Percentiles rank a stretch among this genome's conserved stretches.
Conservation (phyloP, 92 coral and sea anemone genomes). For the Metridium senile region DNA sequence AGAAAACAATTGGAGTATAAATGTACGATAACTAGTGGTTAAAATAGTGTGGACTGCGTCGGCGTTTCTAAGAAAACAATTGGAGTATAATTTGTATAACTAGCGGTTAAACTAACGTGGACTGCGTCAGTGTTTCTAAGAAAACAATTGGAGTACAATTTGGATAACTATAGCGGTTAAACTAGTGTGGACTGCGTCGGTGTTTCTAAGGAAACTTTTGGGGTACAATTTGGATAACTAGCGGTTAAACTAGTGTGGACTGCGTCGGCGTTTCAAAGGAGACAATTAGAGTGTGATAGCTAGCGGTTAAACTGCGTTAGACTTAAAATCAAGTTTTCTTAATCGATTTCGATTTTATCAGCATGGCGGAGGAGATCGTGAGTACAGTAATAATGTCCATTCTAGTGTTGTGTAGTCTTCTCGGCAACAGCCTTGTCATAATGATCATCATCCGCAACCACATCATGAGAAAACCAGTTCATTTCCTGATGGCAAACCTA, state of each 20-base stretch:
- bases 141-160: background rate
- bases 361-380: background rate
- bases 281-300: background rate
- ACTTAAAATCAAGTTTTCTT: background rate
- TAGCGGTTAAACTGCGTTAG: background rate
- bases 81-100: background rate
- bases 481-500: constrained; percentile 36
- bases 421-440: background rate
- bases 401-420: background rate
- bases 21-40: background rate
- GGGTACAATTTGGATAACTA: background rate
- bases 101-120: background rate
- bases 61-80: background rate
- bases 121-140: background rate
- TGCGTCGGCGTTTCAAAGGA: background rate
- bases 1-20: background rate
- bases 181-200: background rate
- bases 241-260: background rate
- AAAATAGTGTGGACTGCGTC: background rate
- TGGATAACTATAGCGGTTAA: background rate
- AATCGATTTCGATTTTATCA: background rate
- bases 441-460: background rate
- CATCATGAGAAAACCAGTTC: constrained; percentile 31
- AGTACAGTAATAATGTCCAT: background rate
- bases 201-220: background rate